These are phyloP conservation scores for Allophyes oxyacanthae DNA, from an alignment of 2,888 invertebrate genomes.

Conservation along the genomic window DNA sequence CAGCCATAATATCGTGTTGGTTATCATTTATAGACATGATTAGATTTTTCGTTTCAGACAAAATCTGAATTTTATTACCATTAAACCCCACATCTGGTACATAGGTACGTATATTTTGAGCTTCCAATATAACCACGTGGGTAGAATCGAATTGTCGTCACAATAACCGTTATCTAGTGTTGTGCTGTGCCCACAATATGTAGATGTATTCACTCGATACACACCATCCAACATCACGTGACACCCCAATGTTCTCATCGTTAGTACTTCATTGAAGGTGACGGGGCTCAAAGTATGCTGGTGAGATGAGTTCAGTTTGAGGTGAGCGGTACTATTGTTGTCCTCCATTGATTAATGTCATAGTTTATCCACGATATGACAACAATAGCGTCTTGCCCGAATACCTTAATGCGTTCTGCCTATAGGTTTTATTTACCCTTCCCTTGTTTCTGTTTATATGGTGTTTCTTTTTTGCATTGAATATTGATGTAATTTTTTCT, in stretches of 20 bases:
- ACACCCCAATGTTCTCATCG: constrained; percentile 43
- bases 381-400: constrained; percentile 85
- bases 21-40: too few species aligned
- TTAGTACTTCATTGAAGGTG: constrained; percentile 13
- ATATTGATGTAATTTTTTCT: constrained; percentile 54
- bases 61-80: constrained; percentile 4
- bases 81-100: constrained; percentile 3
- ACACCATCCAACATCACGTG: constrained; percentile 59
- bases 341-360: constrained; percentile 83
- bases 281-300: constrained; percentile 64
- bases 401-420: constrained; percentile 81
- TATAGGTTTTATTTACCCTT: constrained; percentile 81
- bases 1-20: too few species aligned
- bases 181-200: constrained; percentile 72
- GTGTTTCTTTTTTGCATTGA: constrained; percentile 63
- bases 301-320: constrained; percentile 70
- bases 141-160: constrained; percentile 70
- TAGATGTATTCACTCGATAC: constrained; percentile 76
- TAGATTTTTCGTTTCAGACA: too few species aligned
- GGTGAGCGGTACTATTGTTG: constrained; percentile 84
- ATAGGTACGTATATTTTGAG: constrained; percentile 27
- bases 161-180: constrained; percentile 77
- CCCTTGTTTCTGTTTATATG: constrained; percentile 73
- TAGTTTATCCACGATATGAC: constrained; percentile 88
- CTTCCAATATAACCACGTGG: constrained; percentile 67